Conservation (phyloP, 1,140 invertebrate genomes). For the Ceratosolen fusciceps region DNA sequence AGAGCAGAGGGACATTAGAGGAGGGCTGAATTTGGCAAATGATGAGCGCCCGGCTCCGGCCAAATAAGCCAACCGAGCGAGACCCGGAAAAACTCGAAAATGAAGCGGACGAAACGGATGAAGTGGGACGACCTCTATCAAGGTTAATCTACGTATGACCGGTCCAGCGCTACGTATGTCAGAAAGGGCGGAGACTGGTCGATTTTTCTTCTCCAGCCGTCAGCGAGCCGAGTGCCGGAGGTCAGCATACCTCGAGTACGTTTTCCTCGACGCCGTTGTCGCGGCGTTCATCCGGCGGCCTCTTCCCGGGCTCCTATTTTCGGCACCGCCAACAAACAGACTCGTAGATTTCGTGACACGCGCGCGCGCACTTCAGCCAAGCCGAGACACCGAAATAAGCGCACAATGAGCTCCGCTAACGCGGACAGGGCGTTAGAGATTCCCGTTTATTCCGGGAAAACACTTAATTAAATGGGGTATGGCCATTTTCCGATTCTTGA, state of each 20-base stretch:
- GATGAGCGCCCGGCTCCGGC: neutral
- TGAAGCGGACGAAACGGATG: neutral
- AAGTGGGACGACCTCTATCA: slow-evolving; percentile 15
- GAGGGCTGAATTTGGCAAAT: slow-evolving; percentile 23
- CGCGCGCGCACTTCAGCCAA: neutral
- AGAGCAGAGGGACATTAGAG: slow-evolving; percentile 7
- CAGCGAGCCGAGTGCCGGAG: slow-evolving; percentile 40
- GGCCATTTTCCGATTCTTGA: slow-evolving; percentile 23
- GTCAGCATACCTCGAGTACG: neutral
- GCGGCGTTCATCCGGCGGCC: slow-evolving; percentile 32
- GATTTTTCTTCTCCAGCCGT: slow-evolving; percentile 31
- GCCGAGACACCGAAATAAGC: slow-evolving; percentile 53
- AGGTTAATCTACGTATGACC: slow-evolving; percentile 30
- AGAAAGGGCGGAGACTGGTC: neutral
- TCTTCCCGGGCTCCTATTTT: slow-evolving; percentile 65
- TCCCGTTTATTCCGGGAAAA: slow-evolving; percentile 54
- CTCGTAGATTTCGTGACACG: slow-evolving; percentile 63
- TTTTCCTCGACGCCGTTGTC: slow-evolving; percentile 34
- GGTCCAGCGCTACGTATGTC: neutral
- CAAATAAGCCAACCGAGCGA: neutral
- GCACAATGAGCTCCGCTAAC: neutral
- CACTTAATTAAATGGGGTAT: slow-evolving; percentile 28
- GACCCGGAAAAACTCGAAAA: neutral
- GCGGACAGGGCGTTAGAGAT: neutral
- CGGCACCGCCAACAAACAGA: slow-evolving; percentile 62